Conservation (phyloP, 2,113 vertebrate species). For the Phylloscopus trochilus region DNA sequence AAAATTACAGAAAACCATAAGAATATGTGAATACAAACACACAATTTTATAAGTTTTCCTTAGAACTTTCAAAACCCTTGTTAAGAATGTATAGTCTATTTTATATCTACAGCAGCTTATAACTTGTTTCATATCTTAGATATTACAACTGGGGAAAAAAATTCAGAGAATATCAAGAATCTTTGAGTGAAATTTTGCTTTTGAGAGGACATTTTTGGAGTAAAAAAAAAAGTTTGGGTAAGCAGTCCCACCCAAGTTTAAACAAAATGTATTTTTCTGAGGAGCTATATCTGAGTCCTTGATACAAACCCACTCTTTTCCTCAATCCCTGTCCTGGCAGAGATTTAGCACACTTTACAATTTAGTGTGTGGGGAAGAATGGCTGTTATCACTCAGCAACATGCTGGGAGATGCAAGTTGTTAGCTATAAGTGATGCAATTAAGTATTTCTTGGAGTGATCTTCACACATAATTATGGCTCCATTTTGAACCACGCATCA, state of each 20-base stretch:
- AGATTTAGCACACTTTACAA: background rate
- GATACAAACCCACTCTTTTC: background rate
- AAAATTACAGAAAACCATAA: background rate
- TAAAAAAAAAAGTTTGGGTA: background rate
- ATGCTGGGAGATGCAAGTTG: slow-evolving; percentile 12
- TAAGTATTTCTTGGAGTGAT: slow-evolving; percentile 62
- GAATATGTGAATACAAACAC: background rate
- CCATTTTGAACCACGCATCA: slow-evolving; percentile 34
- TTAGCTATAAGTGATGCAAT: slow-evolving; percentile 57
- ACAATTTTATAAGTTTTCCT: background rate
- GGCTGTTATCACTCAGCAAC: slow-evolving; percentile 37
- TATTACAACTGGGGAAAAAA: background rate
- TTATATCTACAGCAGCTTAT: background rate
- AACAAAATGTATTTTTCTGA: background rate
- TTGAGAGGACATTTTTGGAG: background rate
- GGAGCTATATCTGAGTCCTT: background rate
- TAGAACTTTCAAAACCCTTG: background rate
- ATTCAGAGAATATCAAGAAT: background rate
- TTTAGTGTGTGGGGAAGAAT: background rate
- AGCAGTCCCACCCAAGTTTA: background rate
- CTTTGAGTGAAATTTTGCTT: background rate
- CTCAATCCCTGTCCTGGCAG: background rate
- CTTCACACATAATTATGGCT: slow-evolving; percentile 57
- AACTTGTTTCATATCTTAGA: background rate
- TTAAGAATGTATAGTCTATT: background rate